Percentiles rank a stretch among this genome's conserved stretches.
phyloP scores from a whole-genome alignment of 37 sponge, comb jelly and placozoan genomes.

The Ianthella basta region DNA sequence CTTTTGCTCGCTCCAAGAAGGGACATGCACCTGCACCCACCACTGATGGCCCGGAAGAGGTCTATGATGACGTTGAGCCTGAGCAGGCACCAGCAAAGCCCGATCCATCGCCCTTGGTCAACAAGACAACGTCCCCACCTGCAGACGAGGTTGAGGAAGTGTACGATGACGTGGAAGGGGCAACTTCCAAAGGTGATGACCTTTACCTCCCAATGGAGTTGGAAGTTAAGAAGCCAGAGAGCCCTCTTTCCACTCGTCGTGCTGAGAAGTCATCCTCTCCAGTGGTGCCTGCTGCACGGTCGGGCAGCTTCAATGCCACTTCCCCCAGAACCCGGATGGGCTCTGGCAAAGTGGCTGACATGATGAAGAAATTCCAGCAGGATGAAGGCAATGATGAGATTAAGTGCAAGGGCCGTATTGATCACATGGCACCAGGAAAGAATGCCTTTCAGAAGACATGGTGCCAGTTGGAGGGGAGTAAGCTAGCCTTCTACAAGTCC shows the following conservation, averaged over 20 bases:
- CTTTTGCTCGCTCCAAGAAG: neutral
- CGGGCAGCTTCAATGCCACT: no score
- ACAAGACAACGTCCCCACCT: neutral
- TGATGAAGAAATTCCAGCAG: conserved; percentile 36
- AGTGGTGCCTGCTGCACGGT: no score
- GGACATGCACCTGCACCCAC: neutral
- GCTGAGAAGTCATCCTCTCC: no score
- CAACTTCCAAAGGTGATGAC: neutral
- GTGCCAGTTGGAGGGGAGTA: conserved; percentile 8
- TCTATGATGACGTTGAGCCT: conserved; percentile 14
- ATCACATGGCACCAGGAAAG: conserved; percentile 13
- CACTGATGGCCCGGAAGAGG: conserved; percentile 14
- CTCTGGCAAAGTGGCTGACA: conserved; percentile 18
- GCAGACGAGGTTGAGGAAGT: neutral
- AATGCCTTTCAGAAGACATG: neutral
- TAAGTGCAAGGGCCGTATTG: conserved; percentile 25
- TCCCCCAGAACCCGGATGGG: neutral
- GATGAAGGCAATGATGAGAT: neutral
- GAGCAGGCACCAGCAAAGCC: neutral
- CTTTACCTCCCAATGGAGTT: no score
- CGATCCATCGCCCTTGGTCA: conserved; percentile 10
- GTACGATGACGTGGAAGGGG: conserved; percentile 23
- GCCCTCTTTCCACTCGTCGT: no score
- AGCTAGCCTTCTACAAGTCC: conserved; percentile 4
- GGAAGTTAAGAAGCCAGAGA: no score